Conservation (phyloP, 2,113 vertebrate genomes). For the Brevimyrus niger region DNA sequence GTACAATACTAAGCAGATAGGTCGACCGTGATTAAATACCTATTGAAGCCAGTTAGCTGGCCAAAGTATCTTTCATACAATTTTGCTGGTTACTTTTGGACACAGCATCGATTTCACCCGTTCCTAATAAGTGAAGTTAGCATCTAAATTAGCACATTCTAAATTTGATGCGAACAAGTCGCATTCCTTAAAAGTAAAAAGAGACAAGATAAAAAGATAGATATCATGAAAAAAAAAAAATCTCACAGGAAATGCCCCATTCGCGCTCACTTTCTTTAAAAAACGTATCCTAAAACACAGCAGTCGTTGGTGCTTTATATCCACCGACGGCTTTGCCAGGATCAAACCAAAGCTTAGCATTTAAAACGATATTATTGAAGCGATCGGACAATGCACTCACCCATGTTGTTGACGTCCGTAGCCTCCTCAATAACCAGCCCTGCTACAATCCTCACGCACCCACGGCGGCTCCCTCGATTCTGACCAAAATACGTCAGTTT, state of each 20-base stretch:
- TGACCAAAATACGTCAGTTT: slow-evolving; percentile 11
- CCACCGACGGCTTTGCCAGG: not conserved
- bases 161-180: not conserved
- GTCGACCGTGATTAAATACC: not conserved
- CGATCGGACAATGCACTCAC: slow-evolving; percentile 42
- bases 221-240: slow-evolving; percentile 10
- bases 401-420: slow-evolving; percentile 62
- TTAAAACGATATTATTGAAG: not conserved
- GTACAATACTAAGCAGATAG: not conserved
- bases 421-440: slow-evolving; percentile 54
- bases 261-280: slow-evolving; percentile 20
- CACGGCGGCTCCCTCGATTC: slow-evolving; percentile 11
- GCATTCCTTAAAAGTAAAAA: not conserved
- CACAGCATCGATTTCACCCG: not conserved
- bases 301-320: not conserved
- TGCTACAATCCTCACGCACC: slow-evolving; percentile 54
- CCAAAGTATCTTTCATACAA: not conserved
- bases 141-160: not conserved
- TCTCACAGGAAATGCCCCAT: slow-evolving; percentile 42
- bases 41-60: not conserved
- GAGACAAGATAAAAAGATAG: not conserved
- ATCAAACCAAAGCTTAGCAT: not conserved
- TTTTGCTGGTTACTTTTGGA: not conserved
- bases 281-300: slow-evolving; percentile 1
- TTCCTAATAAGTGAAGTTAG: not conserved